Percentiles rank a stretch among this genome's conserved stretches.
Conservation (phyloP, 1,140 invertebrate genomes). For the Dendroctonus valens region DNA sequence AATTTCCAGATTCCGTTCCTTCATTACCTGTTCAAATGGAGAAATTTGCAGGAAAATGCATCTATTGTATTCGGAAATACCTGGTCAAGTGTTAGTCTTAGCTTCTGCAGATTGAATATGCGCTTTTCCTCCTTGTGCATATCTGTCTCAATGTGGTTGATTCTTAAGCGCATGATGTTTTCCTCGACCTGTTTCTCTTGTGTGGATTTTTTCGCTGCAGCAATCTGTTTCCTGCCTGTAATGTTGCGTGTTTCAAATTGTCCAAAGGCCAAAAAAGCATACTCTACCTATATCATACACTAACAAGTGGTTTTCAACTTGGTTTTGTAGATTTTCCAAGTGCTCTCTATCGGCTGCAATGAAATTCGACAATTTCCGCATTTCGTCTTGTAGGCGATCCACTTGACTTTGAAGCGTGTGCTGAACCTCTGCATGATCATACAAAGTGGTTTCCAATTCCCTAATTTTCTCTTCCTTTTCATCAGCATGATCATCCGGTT, state of each 20-base stretch:
- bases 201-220: constrained; percentile 46
- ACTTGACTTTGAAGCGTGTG: constrained; percentile 54
- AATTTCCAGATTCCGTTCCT: constrained; percentile 63
- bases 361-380: constrained; percentile 50
- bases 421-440: constrained; percentile 47
- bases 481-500: constrained; percentile 45
- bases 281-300: constrained; percentile 53
- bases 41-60: not conserved
- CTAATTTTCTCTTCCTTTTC: constrained; percentile 50
- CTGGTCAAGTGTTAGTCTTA: constrained; percentile 57
- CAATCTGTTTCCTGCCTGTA: constrained; percentile 52
- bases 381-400: constrained; percentile 56
- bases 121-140: constrained; percentile 57
- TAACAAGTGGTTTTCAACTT: constrained; percentile 49
- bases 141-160: constrained; percentile 58
- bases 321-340: constrained; percentile 43
- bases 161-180: constrained; percentile 59
- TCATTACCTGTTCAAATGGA: constrained; percentile 56
- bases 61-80: constrained; percentile 8
- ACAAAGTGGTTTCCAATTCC: constrained; percentile 50
- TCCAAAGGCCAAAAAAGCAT: too few relatives aligned
- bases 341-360: constrained; percentile 50
- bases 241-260: not conserved
- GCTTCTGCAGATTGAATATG: constrained; percentile 60
- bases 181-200: constrained; percentile 62